Percentiles rank a stretch among this genome's conserved stretches.
phyloP scores from a whole-genome alignment of 2,888 invertebrate genomes.

The Amphiduros pacificus region DNA sequence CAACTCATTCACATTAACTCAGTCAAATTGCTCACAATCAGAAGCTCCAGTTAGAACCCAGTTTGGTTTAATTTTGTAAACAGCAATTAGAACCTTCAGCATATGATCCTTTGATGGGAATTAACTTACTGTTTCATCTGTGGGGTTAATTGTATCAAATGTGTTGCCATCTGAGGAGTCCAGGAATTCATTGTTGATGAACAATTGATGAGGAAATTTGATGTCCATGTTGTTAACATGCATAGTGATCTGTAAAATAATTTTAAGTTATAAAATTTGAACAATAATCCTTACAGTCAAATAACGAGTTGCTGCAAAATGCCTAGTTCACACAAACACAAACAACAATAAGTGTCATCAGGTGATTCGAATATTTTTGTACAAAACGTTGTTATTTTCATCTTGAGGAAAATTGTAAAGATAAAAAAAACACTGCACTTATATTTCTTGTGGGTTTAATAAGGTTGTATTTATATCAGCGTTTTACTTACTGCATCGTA shows the following conservation, averaged over 20 bases:
- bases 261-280: not conserved
- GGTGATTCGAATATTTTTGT: too few species aligned
- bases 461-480: constrained; percentile 1
- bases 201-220: constrained; percentile 85
- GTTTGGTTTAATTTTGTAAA: too few species aligned
- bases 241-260: constrained; percentile 64
- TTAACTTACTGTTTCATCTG: constrained; percentile 78
- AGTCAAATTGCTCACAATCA: not conserved
- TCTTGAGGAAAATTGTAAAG: too few species aligned
- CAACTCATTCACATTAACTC: too few species aligned
- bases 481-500: constrained; percentile 70
- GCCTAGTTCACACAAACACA: too few species aligned
- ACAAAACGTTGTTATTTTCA: too few species aligned
- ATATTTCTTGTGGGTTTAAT: too few species aligned
- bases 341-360: not conserved
- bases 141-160: constrained; percentile 75
- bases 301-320: not conserved
- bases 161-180: constrained; percentile 72
- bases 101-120: too few species aligned
- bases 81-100: too few species aligned
- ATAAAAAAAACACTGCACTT: too few species aligned
- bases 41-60: too few species aligned
- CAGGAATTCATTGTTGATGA: constrained; percentile 85
- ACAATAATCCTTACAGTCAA: not conserved
- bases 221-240: constrained; percentile 82